phyloP scores from a whole-genome alignment of 1,140 invertebrate species.

The Maconellicoccus hirsutus region DNA sequence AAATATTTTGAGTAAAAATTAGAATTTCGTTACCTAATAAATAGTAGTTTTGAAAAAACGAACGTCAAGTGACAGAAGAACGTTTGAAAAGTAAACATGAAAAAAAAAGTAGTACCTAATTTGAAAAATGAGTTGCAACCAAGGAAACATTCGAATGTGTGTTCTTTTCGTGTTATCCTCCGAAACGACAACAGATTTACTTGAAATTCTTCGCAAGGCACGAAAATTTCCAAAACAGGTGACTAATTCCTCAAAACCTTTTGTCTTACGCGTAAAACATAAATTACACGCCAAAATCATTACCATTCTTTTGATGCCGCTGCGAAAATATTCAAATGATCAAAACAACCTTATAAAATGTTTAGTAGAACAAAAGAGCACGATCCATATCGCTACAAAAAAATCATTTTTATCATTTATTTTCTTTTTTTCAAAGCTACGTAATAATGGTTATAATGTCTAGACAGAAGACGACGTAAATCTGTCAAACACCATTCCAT shows the following conservation, averaged over 20 bases:
- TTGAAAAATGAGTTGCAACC: too few species aligned
- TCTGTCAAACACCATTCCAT: not conserved
- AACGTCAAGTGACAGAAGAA: too few species aligned
- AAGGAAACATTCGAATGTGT: too few species aligned
- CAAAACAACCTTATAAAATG: not conserved
- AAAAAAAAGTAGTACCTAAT: too few species aligned
- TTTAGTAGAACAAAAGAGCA: not conserved
- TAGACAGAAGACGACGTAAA: constrained; percentile 8
- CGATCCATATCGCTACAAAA: not conserved
- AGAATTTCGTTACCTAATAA: too few species aligned
- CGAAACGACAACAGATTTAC: too few species aligned
- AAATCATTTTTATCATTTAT: not conserved
- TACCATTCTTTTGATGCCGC: not conserved
- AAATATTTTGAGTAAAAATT: too few species aligned
- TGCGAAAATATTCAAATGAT: not conserved
- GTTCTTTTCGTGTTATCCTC: too few species aligned
- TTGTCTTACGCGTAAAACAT: not conserved
- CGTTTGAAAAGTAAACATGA: too few species aligned
- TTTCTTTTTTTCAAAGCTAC: too few species aligned
- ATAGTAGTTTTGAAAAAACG: too few species aligned
- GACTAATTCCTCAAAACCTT: not conserved
- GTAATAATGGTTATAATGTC: not conserved
- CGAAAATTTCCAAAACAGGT: not conserved
- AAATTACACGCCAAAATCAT: not conserved
- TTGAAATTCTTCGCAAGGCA: too few species aligned